Base-by-base conservation (phyloP, 2,797 vertebrate genomes). In the Phoebastria nigripes region DNA sequence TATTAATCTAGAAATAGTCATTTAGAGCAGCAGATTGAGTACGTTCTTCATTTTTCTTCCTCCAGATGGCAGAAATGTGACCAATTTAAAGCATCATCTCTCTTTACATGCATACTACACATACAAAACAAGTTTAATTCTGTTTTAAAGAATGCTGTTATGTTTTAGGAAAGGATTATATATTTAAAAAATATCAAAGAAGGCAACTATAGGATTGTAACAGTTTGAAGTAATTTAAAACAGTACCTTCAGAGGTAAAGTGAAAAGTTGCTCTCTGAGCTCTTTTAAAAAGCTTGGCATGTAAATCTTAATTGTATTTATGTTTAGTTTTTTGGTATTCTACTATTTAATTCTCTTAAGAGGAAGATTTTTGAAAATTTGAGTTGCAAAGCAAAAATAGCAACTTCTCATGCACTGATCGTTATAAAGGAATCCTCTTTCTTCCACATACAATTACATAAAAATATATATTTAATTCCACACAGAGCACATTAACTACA, bases 31-130 rank as follows among this genome's bases (percentile, higher is more conserved):
- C 20, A 77, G 42, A 88, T 2, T 42, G 51, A 87, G 49, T 25
- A 69, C 42, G 67, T 18, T 91, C 73, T 97, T 93, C 55, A 89
- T 76, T 84, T 91, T 95, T 33, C 54, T 77, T 88, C 93, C 97
- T 95, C 96, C 97, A 96, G 95, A 80, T 97, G 96, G 97, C 97
- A 97, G 42, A 95, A 87, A 97, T 80, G 92, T 77, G 95, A 94
- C 82, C 94, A 91, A 87, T 86, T 87, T 72, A 56, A 96, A 96
- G 76, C 9, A 67, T 15, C 42, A 47, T 74, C 52, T 88, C 24
- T 89, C 47, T 89, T 87, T 61, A 80, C 41, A 90, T 86, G 49
- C 22, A 88, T 42, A 71, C 24, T 29, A 90, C 73, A 94, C 61
- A 88, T 41, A 85, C 22, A 80, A 41, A 72, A 67, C 35, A 73